These are phyloP conservation scores for Crocallis elinguaria DNA, from an alignment of 2,888 invertebrate species.

Conservation along the genomic window DNA sequence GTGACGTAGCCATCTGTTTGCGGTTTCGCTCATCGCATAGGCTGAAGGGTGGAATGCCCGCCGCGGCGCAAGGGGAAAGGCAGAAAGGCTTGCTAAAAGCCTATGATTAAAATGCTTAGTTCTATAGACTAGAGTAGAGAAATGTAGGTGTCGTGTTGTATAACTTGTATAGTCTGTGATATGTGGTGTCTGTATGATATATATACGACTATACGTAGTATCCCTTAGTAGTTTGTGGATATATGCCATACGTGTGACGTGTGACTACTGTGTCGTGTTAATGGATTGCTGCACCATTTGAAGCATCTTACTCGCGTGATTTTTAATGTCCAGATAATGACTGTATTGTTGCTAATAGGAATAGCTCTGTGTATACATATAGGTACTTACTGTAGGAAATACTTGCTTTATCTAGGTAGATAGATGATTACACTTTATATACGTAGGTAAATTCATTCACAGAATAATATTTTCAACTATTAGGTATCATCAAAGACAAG, in stretches of 20 bases:
- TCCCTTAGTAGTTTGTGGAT: no score
- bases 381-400: no score
- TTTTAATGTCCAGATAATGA: not conserved
- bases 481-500: no score
- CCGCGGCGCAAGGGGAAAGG: constrained; percentile 18
- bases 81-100: constrained; percentile 23
- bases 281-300: constrained; percentile 38
- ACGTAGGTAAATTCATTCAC: no score
- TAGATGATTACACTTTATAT: no score
- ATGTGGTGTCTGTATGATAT: no score
- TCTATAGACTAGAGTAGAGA: constrained; percentile 8
- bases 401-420: no score
- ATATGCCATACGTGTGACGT: constrained; percentile 19
- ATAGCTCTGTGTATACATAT: not conserved
- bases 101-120: constrained; percentile 15
- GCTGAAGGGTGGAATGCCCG: constrained; percentile 22
- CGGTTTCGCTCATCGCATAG: constrained; percentile 31
- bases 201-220: no score
- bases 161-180: constrained; percentile 8
- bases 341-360: no score
- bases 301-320: constrained; percentile 9
- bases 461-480: no score
- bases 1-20: constrained; percentile 55
- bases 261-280: constrained; percentile 27
- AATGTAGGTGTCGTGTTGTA: no score